Percentiles rank a stretch among this genome's conserved stretches.
Conservation (phyloP, 30 jellyfish, hydroid and myxozoan species). For the Clytia hemisphaerica region DNA sequence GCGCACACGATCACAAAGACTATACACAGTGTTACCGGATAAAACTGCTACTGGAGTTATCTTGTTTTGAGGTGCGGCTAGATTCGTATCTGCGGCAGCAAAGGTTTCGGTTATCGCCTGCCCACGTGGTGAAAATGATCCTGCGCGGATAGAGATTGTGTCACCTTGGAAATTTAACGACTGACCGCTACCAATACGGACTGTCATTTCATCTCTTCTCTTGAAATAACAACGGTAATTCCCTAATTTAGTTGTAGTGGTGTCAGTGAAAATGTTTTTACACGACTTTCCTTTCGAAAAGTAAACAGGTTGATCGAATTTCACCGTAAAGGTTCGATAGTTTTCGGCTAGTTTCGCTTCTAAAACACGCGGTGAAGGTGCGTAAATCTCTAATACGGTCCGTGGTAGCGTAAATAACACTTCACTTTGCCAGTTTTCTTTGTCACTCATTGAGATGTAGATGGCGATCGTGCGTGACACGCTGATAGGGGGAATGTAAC, state of each 20-base stretch:
- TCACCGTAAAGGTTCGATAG: slow-evolving; percentile 17
- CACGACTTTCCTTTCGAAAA: slow-evolving; percentile 10
- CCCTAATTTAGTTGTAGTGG: slow-evolving; percentile 22
- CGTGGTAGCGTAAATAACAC: too few species aligned
- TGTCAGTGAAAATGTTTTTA: neutral
- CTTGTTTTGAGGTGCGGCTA: slow-evolving; percentile 11
- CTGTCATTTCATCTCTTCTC: slow-evolving; percentile 2
- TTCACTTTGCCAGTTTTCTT: too few species aligned
- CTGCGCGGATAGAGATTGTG: neutral
- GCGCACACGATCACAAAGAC: slow-evolving; percentile 35
- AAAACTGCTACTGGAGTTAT: slow-evolving; percentile 25
- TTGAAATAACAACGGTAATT: slow-evolving; percentile 28
- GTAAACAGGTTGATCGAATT: slow-evolving; percentile 21
- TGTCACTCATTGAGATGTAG: too few species aligned
- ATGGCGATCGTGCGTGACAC: too few species aligned
- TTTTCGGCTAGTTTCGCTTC: slow-evolving; percentile 35
- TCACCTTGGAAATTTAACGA: too few species aligned
- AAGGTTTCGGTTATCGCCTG: slow-evolving; percentile 17
- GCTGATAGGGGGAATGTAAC: too few species aligned
- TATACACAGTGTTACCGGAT: slow-evolving; percentile 44
- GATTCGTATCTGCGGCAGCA: slow-evolving; percentile 24
- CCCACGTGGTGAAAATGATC: slow-evolving; percentile 13
- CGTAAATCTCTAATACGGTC: slow-evolving; percentile 29
- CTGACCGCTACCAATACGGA: slow-evolving; percentile 30
- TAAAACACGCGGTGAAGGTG: slow-evolving; percentile 46